Base-by-base conservation (phyloP, 2,888 invertebrate species). In the Digitonthophagus gazella region DNA sequence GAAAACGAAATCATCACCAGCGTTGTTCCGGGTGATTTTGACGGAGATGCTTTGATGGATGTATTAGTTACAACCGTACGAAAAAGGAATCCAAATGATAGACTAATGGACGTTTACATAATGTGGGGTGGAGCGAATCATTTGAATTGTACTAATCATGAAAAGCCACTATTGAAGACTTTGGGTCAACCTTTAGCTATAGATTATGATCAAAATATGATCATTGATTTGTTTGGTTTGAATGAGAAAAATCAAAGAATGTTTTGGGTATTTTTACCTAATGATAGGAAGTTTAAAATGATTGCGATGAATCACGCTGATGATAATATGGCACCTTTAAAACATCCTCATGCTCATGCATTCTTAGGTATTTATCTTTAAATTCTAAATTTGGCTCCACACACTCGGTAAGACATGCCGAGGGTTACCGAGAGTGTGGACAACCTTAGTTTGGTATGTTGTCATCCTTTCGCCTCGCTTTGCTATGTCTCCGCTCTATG, bases 21-120 rank as follows among this genome's bases (percentile, higher is more conserved):
- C 80, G 89, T 97, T 3, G 93, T 96, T 0, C 97, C 97, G 19
- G 96, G 95, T 0, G 97, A 98, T 82, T 98, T 93, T 79, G 93
- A 97, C 83, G 97, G 97, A 0, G 97, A 98, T 84, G 94, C 95
- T 0, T 89, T 93, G 68, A 96, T 97, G 96, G 97, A 98, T 81
- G 87, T 97, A 14, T 80, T 97, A 72, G 86, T 97, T 0, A 93
- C 93, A 2, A 79, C 87, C 75, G 79, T 82, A 74, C 73, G 76
- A 2, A 72, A 72, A 0, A 75, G 84, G 80, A 8, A 84, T 85
- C 57, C 72, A 58, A 56, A 64, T 3, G 57, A 22, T 5, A 69
- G 66, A 20, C 67, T 70, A 0, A 85, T 83, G 0, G 84, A 88
- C 72, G 88, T 91, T 0, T 86, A 90, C 76, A 87, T 95, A 66